Base-by-base conservation (phyloP, 1,140 invertebrate genomes). In the Forficula auricularia region DNA sequence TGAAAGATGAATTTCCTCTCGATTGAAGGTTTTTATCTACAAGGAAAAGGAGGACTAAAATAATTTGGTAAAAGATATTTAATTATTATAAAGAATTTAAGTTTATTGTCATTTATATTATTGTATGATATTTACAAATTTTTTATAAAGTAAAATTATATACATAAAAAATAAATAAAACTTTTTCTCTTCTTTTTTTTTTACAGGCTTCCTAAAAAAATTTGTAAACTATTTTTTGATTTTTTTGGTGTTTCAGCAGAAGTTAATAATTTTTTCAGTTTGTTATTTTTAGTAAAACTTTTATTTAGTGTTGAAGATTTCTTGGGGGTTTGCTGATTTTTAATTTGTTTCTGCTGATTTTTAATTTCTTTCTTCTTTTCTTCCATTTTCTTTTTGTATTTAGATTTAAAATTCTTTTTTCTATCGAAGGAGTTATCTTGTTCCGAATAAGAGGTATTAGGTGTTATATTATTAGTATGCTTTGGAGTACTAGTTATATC, bases 1-100 rank as follows among this genome's bases (percentile, higher is more conserved):
- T 72, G 12, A 66, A 61, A 55, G 70, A 72, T 47, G 67, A 72
- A 57, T 70, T 72, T 52, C 70, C 70, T 39, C 52, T 72, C 48
- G 69, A 72, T 49, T 71, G 53, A 67, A 31, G 36, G 16, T 44
- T 14, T 15, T 48, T 48, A 39, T 48, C 9, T 31, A 45, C 13
- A n/a, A 35, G n/a, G 13, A 16, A 6, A n/a, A 16, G 7, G n/a
- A 6, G 4, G 4, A 35, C 7, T 35, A 7, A 35, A 35, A 35
- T 14, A 35, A 13, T 14, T 14, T 14, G 4, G 13, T 14, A 35
- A 31, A 31, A 31, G n/a, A 31, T 8, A 16, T 35, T 6, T 35
- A 16, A 7, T 35, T 35, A 4, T 13, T 14, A 35, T 14, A 35
- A 35, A 14, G 13, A 14, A 14, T 35, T 35, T 4, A 6, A 35